phyloP scores from a whole-genome alignment of 2,113 vertebrate genomes.

The Rhegmatorhina hoffmannsi region DNA sequence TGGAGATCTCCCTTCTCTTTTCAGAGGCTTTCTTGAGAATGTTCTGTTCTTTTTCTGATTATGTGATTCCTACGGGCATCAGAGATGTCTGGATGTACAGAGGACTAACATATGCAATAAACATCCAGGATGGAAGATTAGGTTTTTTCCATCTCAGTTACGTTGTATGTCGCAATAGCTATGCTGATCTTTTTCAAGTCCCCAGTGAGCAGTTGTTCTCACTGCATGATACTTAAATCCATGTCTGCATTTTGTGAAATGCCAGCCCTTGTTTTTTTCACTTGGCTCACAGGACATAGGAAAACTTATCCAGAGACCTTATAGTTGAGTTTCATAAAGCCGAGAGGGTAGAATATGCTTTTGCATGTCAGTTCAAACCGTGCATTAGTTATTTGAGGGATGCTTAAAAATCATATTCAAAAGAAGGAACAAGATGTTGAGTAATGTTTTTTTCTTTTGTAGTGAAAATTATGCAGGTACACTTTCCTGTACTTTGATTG shows the following conservation, averaged over 20 bases:
- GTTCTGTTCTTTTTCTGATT: constrained; percentile 31
- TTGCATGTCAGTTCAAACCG: background rate
- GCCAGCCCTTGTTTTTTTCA: background rate
- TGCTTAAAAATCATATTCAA: background rate
- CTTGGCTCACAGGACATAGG: background rate
- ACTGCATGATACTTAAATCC: background rate
- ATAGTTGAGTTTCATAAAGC: background rate
- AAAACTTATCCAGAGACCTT: background rate
- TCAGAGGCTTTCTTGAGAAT: constrained; percentile 18
- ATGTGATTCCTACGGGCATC: background rate
- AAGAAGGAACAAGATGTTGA: background rate
- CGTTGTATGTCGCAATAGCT: background rate
- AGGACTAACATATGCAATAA: background rate
- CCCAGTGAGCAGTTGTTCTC: background rate
- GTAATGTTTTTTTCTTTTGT: background rate
- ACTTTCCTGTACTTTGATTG: background rate
- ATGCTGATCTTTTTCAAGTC: background rate
- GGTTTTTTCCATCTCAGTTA: background rate
- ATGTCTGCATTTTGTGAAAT: background rate
- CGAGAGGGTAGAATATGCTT: background rate
- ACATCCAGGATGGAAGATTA: background rate
- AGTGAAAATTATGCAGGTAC: background rate
- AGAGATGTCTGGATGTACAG: background rate
- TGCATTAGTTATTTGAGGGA: background rate
- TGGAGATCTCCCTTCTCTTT: background rate